Base-by-base conservation (phyloP, 2,113 vertebrate genomes). In the Centrocercus urophasianus region DNA sequence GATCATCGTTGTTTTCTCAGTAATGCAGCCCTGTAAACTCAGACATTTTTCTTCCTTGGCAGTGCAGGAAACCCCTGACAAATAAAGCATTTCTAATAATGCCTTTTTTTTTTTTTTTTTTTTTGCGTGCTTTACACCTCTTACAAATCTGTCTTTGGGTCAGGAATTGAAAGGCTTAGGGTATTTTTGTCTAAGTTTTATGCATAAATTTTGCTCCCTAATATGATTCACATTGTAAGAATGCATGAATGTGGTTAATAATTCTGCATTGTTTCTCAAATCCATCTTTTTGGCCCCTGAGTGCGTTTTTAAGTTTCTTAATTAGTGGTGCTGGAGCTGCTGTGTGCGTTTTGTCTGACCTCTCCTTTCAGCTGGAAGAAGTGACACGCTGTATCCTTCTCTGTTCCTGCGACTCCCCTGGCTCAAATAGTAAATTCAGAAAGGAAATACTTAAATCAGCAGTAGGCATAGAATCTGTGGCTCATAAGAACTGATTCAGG, bases 41-140 rank as follows among this genome's bases (percentile, higher is more conserved):
- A 73, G 75, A 28, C 67, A 4, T 78, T 47, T 67, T 76, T 76
- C 1, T 48, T 69, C 74, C 73, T 70, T 50, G 61, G 85, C 89
- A 56, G 14, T 47, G 40, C 72, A 89, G 92, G 48, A 82, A 85
- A 86, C 47, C 48, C 80, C 69, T 76, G 70, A 45, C 75, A 77
- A 95, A 95, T 89, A 96, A 92, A 96, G 40, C 40, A 27, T 94
- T 92, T 94, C 90, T 86, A 95, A 67, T 90, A 93, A 86, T 24
- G 36, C 0, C 76, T 48, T 47, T 48, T 60, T 52, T 79, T 87
- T 86, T 52, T 79, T 87, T 86, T 48, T 47, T 48, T 60, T 52
- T 79, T 87, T 86, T 92, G 95, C 72, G 77, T 52, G 42, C 47
- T 90, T 86, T 64, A 70, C 34, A 73, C 54, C 28, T 88, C 64